phyloP scores from a whole-genome alignment of 2,888 invertebrate species.

The Pegoplata infirma region DNA sequence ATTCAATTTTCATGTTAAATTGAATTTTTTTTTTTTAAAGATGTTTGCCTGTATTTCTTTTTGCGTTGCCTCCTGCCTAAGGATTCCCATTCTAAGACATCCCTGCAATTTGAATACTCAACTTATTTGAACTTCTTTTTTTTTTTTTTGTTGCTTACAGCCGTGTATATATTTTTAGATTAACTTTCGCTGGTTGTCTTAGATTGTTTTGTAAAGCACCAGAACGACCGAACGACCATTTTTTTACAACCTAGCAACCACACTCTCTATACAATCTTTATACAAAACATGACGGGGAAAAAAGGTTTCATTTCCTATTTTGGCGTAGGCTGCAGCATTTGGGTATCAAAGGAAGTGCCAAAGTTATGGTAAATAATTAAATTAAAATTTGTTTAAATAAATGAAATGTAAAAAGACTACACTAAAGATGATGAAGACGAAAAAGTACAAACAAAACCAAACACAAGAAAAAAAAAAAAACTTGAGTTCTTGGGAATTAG shows the following conservation, averaged over 20 bases:
- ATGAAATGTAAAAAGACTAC: conserved; percentile 15
- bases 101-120: too few species aligned
- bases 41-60: conserved; percentile 1
- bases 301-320: conserved; percentile 8
- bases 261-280: neutral
- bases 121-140: neutral
- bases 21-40: conserved; percentile 42
- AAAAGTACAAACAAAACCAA: neutral
- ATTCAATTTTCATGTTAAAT: conserved; percentile 52
- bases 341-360: neutral
- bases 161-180: conserved; percentile 36
- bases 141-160: neutral
- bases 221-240: neutral
- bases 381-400: conserved; percentile 38
- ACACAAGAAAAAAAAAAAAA: too few species aligned
- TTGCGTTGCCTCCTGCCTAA: neutral
- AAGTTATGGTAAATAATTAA: conserved; percentile 40
- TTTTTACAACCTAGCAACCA: neutral
- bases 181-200: conserved; percentile 40
- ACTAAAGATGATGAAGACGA: neutral
- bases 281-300: neutral
- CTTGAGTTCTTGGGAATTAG: neutral
- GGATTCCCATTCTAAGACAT: neutral
- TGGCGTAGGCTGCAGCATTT: neutral
- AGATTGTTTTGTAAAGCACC: neutral